Percentiles rank a stretch among this genome's conserved stretches.
These are phyloP conservation scores for Megaceryle alcyon DNA, from an alignment of 2,797 vertebrate species.

Conservation along the genomic window DNA sequence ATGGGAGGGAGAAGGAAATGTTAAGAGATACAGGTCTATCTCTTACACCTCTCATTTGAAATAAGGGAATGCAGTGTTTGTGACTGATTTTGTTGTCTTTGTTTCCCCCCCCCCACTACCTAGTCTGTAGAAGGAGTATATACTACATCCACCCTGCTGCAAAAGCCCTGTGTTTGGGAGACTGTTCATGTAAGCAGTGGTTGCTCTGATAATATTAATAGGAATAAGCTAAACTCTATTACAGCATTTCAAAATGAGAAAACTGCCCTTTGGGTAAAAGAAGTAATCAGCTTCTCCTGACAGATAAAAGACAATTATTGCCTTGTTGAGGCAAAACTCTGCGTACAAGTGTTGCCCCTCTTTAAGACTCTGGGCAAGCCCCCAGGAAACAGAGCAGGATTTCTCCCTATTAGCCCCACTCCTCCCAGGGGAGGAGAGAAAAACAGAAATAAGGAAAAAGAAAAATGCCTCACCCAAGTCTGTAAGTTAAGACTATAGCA, in stretches of 20 bases:
- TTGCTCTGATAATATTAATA: background rate
- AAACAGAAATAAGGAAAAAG: too few relatives aligned
- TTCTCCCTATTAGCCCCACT: too few relatives aligned
- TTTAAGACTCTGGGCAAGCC: too few relatives aligned
- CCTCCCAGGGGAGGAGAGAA: too few relatives aligned
- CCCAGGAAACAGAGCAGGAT: too few relatives aligned
- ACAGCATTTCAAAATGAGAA: background rate
- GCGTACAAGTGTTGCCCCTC: too few relatives aligned
- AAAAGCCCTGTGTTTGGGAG: background rate
- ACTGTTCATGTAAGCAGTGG: background rate
- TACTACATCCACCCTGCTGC: background rate
- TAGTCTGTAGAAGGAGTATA: background rate
- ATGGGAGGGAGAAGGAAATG: background rate
- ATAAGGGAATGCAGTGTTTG: background rate
- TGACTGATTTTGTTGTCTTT: background rate
- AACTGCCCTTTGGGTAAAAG: background rate
- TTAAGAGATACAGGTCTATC: background rate
- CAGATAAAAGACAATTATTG: background rate
- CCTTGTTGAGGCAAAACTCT: background rate
- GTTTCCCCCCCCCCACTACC: background rate
- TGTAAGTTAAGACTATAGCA: too few relatives aligned
- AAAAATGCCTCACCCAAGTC: too few relatives aligned
- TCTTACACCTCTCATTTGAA: background rate
- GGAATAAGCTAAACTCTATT: background rate
- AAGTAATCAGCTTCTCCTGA: background rate